Evolutionary conservation across 2,113 vertebrate species (phyloP).

Genomic region (Cisticola juncidis): DNA sequence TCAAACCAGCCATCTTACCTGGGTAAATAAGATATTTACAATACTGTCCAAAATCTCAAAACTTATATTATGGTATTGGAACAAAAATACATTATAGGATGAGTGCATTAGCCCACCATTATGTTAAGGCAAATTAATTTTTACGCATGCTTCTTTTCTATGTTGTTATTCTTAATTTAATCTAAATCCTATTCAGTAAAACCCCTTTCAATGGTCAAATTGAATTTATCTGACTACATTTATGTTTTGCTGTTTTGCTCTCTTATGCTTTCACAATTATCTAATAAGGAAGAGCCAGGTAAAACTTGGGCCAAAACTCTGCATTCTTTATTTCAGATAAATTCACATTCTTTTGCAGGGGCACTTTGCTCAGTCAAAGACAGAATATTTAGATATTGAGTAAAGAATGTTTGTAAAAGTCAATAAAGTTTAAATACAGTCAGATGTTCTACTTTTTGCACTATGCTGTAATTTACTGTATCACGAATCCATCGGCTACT

Average conservation of each 20-base stretch:
- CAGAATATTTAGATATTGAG: not conserved
- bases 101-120: not conserved
- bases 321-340: not conserved
- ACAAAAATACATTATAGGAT: not conserved
- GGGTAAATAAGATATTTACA: not conserved
- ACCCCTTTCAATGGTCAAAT: not conserved
- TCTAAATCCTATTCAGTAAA: not conserved
- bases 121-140: not conserved
- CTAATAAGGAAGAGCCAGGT: not conserved
- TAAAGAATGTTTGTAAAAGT: not conserved
- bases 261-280: not conserved
- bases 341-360: not conserved
- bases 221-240: not conserved
- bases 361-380: not conserved
- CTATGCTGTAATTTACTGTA: not conserved
- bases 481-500: not conserved
- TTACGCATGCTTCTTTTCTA: not conserved
- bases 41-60: not conserved
- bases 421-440: not conserved
- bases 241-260: not conserved
- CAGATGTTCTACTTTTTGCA: not conserved
- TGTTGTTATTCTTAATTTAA: not conserved
- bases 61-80: not conserved
- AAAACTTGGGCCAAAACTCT: not conserved
- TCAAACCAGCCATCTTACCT: not conserved